Conservation (phyloP, 2,888 invertebrate genomes). For the Petrolisthes manimaculis region DNA sequence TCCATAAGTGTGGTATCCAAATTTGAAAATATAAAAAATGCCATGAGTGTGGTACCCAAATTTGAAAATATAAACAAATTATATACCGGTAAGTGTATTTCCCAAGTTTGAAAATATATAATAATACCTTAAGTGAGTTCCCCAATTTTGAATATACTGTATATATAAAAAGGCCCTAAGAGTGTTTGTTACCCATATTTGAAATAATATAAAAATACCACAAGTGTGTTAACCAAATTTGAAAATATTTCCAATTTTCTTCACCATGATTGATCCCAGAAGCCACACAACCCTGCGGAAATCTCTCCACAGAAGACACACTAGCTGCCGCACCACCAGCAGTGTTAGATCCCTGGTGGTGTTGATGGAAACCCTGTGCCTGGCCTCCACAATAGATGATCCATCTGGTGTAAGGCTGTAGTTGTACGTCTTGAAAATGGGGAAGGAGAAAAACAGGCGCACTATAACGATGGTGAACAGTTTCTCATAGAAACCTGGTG, state of each 20-base stretch:
- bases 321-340: constrained; percentile 11
- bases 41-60: too few relatives aligned
- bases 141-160: too few relatives aligned
- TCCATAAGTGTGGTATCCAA: too few relatives aligned
- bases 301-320: constrained; percentile 29
- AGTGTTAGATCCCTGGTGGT: constrained; percentile 16
- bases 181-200: too few relatives aligned
- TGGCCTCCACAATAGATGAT: constrained; percentile 12
- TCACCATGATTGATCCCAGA: background rate
- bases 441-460: constrained; percentile 32
- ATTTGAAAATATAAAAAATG: too few relatives aligned
- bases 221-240: background rate
- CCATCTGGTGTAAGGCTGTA: constrained; percentile 37
- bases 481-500: constrained; percentile 26
- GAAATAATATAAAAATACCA: too few relatives aligned
- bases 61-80: too few relatives aligned
- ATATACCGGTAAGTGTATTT: too few relatives aligned
- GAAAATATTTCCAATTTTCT: background rate
- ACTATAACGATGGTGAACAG: constrained; percentile 34
- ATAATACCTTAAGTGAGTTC: too few relatives aligned
- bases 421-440: constrained; percentile 42
- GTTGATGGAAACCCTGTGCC: background rate
- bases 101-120: too few relatives aligned
- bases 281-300: constrained; percentile 21
- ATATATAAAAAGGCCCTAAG: too few relatives aligned